Percentiles rank a stretch among this genome's conserved stretches.
These are phyloP conservation scores for Chrysomallon squamiferum DNA, from an alignment of 1,140 invertebrate genomes.

Conservation along the genomic window DNA sequence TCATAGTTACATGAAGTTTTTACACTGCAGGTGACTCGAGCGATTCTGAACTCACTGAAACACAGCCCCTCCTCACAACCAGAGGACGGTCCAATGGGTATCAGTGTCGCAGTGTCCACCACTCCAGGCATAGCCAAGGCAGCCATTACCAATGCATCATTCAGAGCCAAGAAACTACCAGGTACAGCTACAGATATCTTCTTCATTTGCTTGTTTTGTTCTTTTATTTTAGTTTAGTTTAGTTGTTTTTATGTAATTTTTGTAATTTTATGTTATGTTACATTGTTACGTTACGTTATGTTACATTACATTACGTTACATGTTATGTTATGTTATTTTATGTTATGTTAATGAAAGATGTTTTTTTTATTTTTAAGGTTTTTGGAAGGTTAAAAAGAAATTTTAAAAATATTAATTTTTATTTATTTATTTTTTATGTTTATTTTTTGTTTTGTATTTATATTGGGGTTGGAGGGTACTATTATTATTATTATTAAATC, in stretches of 20 bases:
- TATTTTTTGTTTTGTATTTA: no score
- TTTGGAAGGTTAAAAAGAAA: no score
- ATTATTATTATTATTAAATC: no score
- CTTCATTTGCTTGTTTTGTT: not conserved
- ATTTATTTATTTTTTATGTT: no score
- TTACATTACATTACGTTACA: not conserved
- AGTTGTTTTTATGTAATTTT: not conserved
- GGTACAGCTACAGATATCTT: conserved; percentile 60
- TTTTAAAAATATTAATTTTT: no score
- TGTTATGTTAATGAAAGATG: no score
- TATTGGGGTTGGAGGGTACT: no score
- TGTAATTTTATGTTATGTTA: no score
- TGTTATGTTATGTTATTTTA: no score
- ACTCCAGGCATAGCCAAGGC: conserved; percentile 80
- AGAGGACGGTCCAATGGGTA: conserved; percentile 79
- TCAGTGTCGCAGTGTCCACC: conserved; percentile 80
- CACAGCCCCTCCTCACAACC: conserved; percentile 71
- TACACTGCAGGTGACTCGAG: conserved; percentile 75
- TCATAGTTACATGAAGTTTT: no score
- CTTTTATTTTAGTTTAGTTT: not conserved
- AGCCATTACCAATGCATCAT: conserved; percentile 92
- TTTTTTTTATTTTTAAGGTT: no score
- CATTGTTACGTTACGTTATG: no score
- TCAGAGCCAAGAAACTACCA: conserved; percentile 93
- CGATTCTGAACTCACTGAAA: conserved; percentile 84